Conservation (phyloP, 1,140 invertebrate species). For the Muscidifurax raptorellus region DNA sequence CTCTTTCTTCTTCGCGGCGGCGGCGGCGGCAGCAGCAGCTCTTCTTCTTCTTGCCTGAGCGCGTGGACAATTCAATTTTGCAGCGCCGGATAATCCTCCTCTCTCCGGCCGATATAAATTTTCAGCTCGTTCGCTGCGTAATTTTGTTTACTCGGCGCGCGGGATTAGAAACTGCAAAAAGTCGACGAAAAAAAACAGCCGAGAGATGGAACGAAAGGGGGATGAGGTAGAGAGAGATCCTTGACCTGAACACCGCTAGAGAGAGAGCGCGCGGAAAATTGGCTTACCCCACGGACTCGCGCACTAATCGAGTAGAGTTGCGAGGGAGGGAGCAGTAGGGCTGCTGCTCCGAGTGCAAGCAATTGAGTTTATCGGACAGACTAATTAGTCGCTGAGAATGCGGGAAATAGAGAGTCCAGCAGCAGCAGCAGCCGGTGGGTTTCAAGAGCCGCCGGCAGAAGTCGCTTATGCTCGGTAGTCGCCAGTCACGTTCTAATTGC, state of each 20-base stretch:
- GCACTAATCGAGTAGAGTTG: conserved; percentile 40
- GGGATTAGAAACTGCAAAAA: conserved; percentile 18
- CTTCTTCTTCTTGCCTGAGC: neutral
- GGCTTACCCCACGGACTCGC: conserved; percentile 21
- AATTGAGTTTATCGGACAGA: conserved; percentile 64
- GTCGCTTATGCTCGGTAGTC: conserved; percentile 48
- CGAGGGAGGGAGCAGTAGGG: neutral
- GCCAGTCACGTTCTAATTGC: conserved; percentile 55
- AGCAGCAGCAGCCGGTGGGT: conserved; percentile 38
- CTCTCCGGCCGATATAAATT: conserved; percentile 16
- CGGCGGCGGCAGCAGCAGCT: neutral
- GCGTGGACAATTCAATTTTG: conserved; percentile 44
- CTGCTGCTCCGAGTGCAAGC: conserved; percentile 45
- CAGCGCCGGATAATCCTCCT: neutral
- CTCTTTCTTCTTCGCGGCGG: neutral
- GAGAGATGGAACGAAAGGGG: neutral
- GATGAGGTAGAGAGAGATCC: neutral
- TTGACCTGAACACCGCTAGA: neutral
- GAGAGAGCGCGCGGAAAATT: conserved; percentile 40
- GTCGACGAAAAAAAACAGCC: neutral
- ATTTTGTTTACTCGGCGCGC: conserved; percentile 26
- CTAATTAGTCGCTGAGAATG: conserved; percentile 64
- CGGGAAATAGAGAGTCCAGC: conserved; percentile 55
- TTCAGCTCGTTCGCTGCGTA: conserved; percentile 25
- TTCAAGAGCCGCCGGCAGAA: conserved; percentile 54